phyloP scores from a whole-genome alignment of 2,113 vertebrate species.

The Takifugu flavidus region DNA sequence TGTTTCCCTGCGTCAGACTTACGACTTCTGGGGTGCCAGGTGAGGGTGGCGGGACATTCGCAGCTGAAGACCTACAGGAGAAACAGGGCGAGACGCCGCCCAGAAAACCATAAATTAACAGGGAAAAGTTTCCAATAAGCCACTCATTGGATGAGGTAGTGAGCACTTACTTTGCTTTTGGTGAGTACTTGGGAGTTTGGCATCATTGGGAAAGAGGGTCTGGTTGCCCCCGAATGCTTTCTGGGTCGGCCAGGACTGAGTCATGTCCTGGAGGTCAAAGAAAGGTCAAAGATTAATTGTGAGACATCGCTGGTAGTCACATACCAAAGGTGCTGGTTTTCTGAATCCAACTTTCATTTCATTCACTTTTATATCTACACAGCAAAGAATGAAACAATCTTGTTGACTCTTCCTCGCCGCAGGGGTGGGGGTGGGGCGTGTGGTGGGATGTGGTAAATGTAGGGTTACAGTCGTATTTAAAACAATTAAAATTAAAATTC shows the following conservation, averaged over 20 bases:
- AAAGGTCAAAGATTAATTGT: slow-evolving; percentile 52
- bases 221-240: slow-evolving; percentile 83
- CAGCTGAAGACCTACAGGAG: slow-evolving; percentile 72
- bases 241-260: slow-evolving; percentile 89
- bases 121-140: not conserved
- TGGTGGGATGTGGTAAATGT: no score
- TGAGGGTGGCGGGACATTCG: slow-evolving; percentile 81
- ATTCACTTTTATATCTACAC: not conserved
- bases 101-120: slow-evolving; percentile 1
- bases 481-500: no score
- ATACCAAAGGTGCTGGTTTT: slow-evolving; percentile 1
- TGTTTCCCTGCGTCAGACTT: slow-evolving; percentile 76
- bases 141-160: not conserved
- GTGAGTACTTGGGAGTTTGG: slow-evolving; percentile 76
- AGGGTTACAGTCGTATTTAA: no score
- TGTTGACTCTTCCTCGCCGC: slow-evolving; percentile 27
- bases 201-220: slow-evolving; percentile 76
- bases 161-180: slow-evolving; percentile 84
- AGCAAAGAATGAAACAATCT: slow-evolving; percentile 10
- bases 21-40: slow-evolving; percentile 89
- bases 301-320: slow-evolving; percentile 23
- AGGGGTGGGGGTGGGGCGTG: slow-evolving; percentile 40
- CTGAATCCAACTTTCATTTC: slow-evolving; percentile 19
- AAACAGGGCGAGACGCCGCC: slow-evolving; percentile 8
- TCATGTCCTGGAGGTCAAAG: slow-evolving; percentile 84